Base-by-base conservation (phyloP, 1,140 invertebrate genomes). In the Coboldia fuscipes region DNA sequence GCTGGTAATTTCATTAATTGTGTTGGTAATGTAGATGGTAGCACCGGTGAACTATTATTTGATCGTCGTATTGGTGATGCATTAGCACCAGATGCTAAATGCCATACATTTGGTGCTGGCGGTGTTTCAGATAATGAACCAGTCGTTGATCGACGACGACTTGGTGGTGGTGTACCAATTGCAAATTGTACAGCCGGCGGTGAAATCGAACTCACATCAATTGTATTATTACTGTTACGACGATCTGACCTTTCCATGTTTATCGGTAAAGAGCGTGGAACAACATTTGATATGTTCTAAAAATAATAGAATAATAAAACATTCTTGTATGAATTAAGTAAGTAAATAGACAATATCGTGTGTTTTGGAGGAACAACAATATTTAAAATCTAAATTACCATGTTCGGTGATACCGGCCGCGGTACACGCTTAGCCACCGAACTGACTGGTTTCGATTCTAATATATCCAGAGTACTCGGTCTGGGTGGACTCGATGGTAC, bases 181-280 rank as follows among this genome's bases (percentile, higher is more conserved):
- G 73, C 74, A 58, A 89, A 90, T 48, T 88, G 83, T 31, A 78
- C 83, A 43, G 78, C 72, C 32, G 86, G 85, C 38, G 86, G 85
- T 33, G 84, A 90, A 24, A 92, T 65, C 2, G 84, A 90, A 40
- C 76, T 27, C 24, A 27, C 24, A 59, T 84, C 76, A 59, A 53
- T 69, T 46, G 57, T 61, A 12, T 62, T 67, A 48, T 65, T 67
- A 51, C 57, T 68, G 47, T 63, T 62, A 36, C 65, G 60, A 41
- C 71, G 66, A 47, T 75, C 70, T 24, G 57, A 65, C 30, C 75
- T 65, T 45, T 72, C 73, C 60, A 85, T 77, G 43, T 67, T 76
- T 36, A 85, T 84, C 2, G 81, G 81, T 53, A 82, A 75, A 30
- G 79, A 83, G 37, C 79, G 62, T 19, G 80, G 80, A 31, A 85